Evolutionary conservation across 2,797 vertebrate species (phyloP).

Genomic region (Pelobates cultripes): DNA sequence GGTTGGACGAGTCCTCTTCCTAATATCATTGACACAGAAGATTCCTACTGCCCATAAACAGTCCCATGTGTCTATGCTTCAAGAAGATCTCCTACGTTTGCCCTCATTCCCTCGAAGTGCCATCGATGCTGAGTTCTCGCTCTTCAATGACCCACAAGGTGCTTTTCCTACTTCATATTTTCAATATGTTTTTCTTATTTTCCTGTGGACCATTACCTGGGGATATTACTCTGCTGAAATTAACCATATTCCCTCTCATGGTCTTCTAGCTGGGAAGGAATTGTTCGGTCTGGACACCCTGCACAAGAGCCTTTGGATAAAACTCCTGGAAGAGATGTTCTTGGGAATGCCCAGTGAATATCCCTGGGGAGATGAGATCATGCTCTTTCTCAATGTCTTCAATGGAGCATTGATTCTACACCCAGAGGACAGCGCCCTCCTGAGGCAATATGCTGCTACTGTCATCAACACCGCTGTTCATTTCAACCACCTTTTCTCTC

Average conservation of each 20-base stretch:
- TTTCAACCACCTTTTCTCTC: slow-evolving; percentile 98
- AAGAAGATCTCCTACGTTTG: slow-evolving; percentile 94
- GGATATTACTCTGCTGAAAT: background rate
- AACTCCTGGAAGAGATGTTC: slow-evolving; percentile 98
- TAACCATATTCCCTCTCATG: slow-evolving; percentile 25
- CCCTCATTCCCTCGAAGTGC: slow-evolving; percentile 96
- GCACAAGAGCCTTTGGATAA: slow-evolving; percentile 98
- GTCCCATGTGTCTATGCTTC: slow-evolving; percentile 95
- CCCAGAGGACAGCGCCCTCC: slow-evolving; percentile 93
- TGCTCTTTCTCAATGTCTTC: slow-evolving; percentile 97
- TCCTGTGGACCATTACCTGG: too few species aligned
- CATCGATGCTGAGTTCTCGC: slow-evolving; percentile 94
- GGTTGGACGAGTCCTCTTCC: slow-evolving; percentile 93
- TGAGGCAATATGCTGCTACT: slow-evolving; percentile 94
- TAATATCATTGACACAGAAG: slow-evolving; percentile 94
- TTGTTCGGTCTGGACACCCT: slow-evolving; percentile 96
- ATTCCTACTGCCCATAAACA: slow-evolving; percentile 94
- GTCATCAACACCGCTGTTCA: slow-evolving; percentile 97
- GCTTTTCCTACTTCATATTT: background rate
- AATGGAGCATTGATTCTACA: slow-evolving; percentile 95
- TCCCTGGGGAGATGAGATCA: slow-evolving; percentile 98
- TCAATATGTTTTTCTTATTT: background rate
- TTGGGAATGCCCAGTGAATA: slow-evolving; percentile 98
- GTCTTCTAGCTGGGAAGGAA: slow-evolving; percentile 84
- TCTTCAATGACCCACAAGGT: slow-evolving; percentile 95